These are phyloP conservation scores for Aculops lycopersici DNA, from an alignment of 1,140 invertebrate species.

Conservation along the genomic window DNA sequence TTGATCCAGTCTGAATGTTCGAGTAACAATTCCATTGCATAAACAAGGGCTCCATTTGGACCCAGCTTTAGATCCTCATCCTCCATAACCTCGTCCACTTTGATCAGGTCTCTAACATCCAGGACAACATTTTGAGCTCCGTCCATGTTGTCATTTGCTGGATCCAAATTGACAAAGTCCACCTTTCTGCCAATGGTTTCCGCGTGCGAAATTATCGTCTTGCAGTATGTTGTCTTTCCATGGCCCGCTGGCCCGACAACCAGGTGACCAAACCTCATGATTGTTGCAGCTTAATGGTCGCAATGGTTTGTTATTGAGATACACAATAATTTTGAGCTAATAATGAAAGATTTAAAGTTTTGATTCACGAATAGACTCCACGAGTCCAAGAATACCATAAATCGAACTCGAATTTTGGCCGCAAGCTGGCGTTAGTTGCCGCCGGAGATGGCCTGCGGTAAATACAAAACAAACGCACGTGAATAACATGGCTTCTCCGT, in stretches of 20 bases:
- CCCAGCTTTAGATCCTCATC: constrained; percentile 75
- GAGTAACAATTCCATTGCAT: constrained; percentile 78
- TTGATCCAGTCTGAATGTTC: constrained; percentile 69
- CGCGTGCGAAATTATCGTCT: constrained; percentile 48
- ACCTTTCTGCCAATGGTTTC: constrained; percentile 33
- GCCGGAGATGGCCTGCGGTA: no score
- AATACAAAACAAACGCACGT: no score
- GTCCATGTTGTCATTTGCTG: constrained; percentile 77
- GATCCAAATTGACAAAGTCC: constrained; percentile 79
- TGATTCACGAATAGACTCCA: no score
- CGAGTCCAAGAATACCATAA: no score
- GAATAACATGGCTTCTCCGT: no score
- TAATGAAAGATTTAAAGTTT: no score
- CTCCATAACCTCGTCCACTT: constrained; percentile 83
- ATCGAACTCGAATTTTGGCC: no score
- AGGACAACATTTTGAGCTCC: constrained; percentile 38
- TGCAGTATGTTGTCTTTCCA: constrained; percentile 92
- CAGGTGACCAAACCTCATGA: constrained; percentile 66
- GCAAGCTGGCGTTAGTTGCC: no score
- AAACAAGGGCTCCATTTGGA: constrained; percentile 83
- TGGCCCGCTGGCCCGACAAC: constrained; percentile 79
- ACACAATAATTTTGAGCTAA: no score
- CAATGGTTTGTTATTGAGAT: no score
- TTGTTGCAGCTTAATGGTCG: no score
- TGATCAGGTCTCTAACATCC: constrained; percentile 73